Conservation (phyloP, 2,888 invertebrate species). For the Strigamia maritima region DNA sequence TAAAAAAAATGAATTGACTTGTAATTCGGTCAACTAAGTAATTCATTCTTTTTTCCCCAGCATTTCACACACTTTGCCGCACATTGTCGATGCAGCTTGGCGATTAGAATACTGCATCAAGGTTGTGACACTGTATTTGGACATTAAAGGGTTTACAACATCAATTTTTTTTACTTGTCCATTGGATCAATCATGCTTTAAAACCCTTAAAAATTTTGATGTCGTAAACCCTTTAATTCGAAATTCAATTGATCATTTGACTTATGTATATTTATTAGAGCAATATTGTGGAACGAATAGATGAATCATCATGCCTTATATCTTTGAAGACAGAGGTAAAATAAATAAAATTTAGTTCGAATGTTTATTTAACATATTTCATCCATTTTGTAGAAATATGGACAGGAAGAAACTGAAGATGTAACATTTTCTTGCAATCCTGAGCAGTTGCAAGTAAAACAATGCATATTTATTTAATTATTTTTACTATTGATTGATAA, state of each 20-base stretch:
- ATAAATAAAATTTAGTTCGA: background rate
- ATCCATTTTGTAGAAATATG: too few relatives aligned
- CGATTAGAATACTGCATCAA: background rate
- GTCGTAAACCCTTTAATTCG: too few relatives aligned
- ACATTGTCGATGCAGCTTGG: background rate
- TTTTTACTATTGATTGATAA: background rate
- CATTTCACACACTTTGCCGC: background rate
- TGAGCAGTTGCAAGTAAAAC: background rate
- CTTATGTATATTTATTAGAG: background rate
- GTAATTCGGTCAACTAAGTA: background rate
- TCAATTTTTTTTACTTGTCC: too few relatives aligned
- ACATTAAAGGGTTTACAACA: too few relatives aligned
- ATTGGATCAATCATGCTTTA: too few relatives aligned
- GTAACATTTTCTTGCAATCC: background rate
- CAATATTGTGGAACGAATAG: background rate
- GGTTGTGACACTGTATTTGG: too few relatives aligned
- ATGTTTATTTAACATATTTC: too few relatives aligned
- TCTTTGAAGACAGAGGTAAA: background rate
- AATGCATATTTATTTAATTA: too few relatives aligned
- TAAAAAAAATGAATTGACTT: too few relatives aligned
- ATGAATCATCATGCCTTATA: slow-evolving; percentile 1
- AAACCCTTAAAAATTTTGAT: too few relatives aligned
- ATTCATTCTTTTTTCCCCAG: background rate
- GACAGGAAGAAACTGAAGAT: background rate
- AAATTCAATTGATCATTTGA: background rate